Evolutionary conservation across 64 coral and sea anemone species (phyloP).

Genomic region (Montipora efflorescens): DNA sequence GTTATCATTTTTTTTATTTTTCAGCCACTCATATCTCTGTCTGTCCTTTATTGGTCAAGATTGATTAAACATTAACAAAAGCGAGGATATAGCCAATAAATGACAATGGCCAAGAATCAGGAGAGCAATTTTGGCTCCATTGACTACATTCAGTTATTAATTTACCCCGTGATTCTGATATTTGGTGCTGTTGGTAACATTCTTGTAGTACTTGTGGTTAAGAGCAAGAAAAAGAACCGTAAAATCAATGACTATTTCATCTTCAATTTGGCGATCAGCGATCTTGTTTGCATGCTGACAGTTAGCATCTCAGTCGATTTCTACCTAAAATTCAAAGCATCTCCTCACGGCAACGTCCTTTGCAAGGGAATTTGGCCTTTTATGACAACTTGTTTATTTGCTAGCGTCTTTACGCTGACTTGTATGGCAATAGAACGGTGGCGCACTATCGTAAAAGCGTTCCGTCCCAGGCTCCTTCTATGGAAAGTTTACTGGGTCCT

Average conservation of each 20-base stretch:
- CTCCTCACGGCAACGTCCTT: constrained; percentile 45
- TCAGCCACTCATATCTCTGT: not conserved
- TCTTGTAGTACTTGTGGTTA: constrained; percentile 74
- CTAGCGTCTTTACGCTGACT: constrained; percentile 83
- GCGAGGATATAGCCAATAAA: not conserved
- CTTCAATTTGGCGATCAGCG: constrained; percentile 72
- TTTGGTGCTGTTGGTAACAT: constrained; percentile 78
- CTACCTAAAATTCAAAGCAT: constrained; percentile 59
- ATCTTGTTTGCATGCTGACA: constrained; percentile 66
- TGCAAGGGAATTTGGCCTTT: constrained; percentile 89
- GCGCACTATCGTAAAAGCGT: constrained; percentile 66
- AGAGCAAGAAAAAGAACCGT: constrained; percentile 66
- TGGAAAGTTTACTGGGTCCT: constrained; percentile 24
- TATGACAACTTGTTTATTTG: constrained; percentile 80
- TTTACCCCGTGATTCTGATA: constrained; percentile 61
- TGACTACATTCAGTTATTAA: constrained; percentile 64
- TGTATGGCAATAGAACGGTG: constrained; percentile 82
- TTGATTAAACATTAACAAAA: not conserved
- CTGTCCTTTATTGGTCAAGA: not conserved
- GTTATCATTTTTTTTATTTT: not conserved
- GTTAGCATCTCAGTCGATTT: constrained; percentile 77
- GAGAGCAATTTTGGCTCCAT: not conserved
- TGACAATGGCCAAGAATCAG: not conserved
- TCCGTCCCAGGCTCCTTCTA: constrained; percentile 42
- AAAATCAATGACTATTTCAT: constrained; percentile 88